These are phyloP conservation scores for Yponomeuta malinellus DNA, from an alignment of 2,888 invertebrate genomes.

Conservation along the genomic window DNA sequence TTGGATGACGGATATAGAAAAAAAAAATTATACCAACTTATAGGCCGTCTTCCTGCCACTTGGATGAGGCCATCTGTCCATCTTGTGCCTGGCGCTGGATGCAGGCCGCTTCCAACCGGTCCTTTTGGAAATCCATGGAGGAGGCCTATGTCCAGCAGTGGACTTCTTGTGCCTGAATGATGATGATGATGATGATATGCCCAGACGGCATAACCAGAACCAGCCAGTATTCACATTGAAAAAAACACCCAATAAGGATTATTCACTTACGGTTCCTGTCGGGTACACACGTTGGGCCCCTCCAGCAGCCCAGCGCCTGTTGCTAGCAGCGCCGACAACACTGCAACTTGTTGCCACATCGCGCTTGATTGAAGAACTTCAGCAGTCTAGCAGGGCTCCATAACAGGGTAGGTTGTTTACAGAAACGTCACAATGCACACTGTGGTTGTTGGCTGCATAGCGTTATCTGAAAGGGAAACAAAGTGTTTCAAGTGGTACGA, in stretches of 20 bases:
- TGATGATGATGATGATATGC: too few relatives aligned
- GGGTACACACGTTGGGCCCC: slow-evolving; percentile 87
- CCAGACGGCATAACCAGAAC: too few relatives aligned
- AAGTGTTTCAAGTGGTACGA: neutral
- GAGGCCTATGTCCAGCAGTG: too few relatives aligned
- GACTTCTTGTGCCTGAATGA: too few relatives aligned
- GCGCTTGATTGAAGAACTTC: slow-evolving; percentile 29
- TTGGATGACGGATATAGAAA: too few relatives aligned
- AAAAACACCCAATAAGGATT: neutral
- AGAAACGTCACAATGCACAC: slow-evolving; percentile 36
- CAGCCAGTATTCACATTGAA: neutral
- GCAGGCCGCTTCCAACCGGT: too few relatives aligned
- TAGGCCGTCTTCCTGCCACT: too few relatives aligned
- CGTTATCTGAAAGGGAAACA: slow-evolving; percentile 7
- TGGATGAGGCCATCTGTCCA: too few relatives aligned
- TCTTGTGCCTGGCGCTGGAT: too few relatives aligned
- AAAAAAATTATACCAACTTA: too few relatives aligned
- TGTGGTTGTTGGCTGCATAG: neutral
- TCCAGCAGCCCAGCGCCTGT: slow-evolving; percentile 61
- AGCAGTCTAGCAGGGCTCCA: slow-evolving; percentile 36
- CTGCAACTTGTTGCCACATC: slow-evolving; percentile 49
- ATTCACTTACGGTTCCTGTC: slow-evolving; percentile 82
- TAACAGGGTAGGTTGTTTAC: slow-evolving; percentile 53
- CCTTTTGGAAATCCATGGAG: too few relatives aligned
- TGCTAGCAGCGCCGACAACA: slow-evolving; percentile 39